Conservation (phyloP, 2,113 vertebrate genomes). For the Nanorana parkeri region DNA sequence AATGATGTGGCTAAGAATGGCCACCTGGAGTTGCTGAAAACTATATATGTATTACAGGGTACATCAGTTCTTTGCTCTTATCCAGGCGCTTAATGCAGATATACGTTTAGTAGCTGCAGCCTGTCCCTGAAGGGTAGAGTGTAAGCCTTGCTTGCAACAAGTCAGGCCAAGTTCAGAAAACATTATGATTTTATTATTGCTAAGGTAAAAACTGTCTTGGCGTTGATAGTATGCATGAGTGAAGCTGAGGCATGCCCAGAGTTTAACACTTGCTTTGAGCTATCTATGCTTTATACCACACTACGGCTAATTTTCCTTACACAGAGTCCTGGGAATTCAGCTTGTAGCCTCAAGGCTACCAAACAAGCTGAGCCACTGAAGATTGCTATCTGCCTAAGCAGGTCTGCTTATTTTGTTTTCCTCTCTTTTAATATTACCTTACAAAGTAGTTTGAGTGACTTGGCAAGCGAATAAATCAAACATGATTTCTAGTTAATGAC, state of each 20-base stretch:
- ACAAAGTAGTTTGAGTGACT: not conserved
- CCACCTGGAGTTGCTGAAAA: too few species aligned
- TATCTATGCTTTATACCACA: constrained; percentile 36
- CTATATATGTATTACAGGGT: too few species aligned
- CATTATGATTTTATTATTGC: constrained; percentile 32
- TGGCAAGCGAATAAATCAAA: constrained; percentile 4
- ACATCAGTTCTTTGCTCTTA: too few species aligned
- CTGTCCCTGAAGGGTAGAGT: constrained; percentile 35
- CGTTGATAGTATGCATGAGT: constrained; percentile 44
- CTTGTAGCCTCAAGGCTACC: constrained; percentile 35
- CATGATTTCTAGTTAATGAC: not conserved
- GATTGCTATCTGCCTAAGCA: constrained; percentile 45
- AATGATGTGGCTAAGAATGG: too few species aligned
- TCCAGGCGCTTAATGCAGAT: too few species aligned
- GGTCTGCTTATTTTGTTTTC: not conserved
- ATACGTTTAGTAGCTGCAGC: constrained; percentile 14
- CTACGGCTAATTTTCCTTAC: constrained; percentile 40
- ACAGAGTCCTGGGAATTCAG: constrained; percentile 39
- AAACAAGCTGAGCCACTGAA: constrained; percentile 33
- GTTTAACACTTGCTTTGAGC: constrained; percentile 49
- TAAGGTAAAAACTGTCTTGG: constrained; percentile 41
- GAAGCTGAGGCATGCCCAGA: constrained; percentile 46
- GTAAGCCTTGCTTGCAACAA: constrained; percentile 35
- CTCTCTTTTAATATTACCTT: not conserved
- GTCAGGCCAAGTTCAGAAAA: constrained; percentile 46